Evolutionary conservation across 2,888 invertebrate genomes (phyloP), one percentile per base, ranked within the genome.

Genomic region (Oasisia sp.): DNA sequence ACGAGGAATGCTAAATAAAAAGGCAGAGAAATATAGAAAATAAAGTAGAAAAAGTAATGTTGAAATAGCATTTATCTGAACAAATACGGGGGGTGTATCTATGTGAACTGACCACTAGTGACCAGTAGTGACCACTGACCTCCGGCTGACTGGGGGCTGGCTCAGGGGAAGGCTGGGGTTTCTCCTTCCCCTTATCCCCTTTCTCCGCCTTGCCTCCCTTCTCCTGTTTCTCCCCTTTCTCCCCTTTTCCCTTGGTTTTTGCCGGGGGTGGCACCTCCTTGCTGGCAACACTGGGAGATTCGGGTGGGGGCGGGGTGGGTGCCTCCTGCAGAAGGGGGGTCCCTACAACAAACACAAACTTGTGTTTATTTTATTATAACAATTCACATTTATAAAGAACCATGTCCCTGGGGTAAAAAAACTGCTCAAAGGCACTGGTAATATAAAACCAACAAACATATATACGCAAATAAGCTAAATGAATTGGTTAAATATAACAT

Each of bases 281-380:
- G 74, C 27, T 27, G 74, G 27, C 74, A 74, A 74, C 74, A 74
- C 74, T 74, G 74, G 19, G 27, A 19, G 74, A 27, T 0, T 74
- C 74, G 2, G 14, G 74, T 27, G 50, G 44, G 32, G 92, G 91
- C 3, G 95, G 94, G 9, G 94, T 93, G 92, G 95, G 95, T 0
- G 94, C 94, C 38, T 94, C 94, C 44, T 95, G 95, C 90, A 95
- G 95, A 93, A 95, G 95, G 56, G 95, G 95, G 93, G 95, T 94
- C 92, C 95, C 95, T 95, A 92, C 0, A 93, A 91, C 56, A 44
- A 32, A 32, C n/a, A 89, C 45, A 74, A n/a, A 91, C 8, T 14
- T 74, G 74, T 56, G 56, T 56, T 56, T 14, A 56, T 14, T 38
- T 38, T 38, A 38, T 38, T 38, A 38, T 38, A 38, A 38, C 38